A percentile compares a stretch with the other conserved stretches of the same genome.
Evolutionary conservation across 2,888 invertebrate genomes (phyloP).

Genomic region (Blomia tropicalis): DNA sequence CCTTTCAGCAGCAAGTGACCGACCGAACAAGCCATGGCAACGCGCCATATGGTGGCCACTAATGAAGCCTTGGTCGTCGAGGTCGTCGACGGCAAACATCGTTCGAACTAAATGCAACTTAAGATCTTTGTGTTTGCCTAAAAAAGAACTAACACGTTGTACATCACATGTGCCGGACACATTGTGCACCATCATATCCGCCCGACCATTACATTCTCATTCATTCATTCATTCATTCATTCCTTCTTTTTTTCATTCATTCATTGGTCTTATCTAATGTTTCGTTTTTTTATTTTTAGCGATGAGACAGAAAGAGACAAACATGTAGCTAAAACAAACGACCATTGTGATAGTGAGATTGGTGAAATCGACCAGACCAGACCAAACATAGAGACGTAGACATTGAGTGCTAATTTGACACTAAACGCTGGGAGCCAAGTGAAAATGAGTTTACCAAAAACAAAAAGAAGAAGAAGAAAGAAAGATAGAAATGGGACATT

Average conservation of each 20-base stretch:
- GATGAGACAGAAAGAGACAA: not conserved
- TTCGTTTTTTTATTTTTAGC: not conserved
- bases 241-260: not conserved
- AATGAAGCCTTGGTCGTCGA: not conserved
- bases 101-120: too few species aligned
- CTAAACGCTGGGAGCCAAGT: not conserved
- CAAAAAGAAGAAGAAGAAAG: not conserved
- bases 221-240: not conserved
- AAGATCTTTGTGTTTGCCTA: too few species aligned
- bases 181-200: constrained; percentile 15
- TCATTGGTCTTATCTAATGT: not conserved
- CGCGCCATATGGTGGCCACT: constrained; percentile 15
- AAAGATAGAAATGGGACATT: too few species aligned
- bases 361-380: too few species aligned
- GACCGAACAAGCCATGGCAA: not conserved
- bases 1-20: constrained; percentile 12
- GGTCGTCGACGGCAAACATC: too few species aligned
- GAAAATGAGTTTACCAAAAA: not conserved
- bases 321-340: not conserved
- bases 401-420: constrained; percentile 10
- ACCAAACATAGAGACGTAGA: not conserved
- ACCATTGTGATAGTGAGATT: not conserved
- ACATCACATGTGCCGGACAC: constrained; percentile 15
- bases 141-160: constrained; percentile 6
- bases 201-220: not conserved